Conservation (phyloP, 1,140 invertebrate species). For the Physella acuta region DNA sequence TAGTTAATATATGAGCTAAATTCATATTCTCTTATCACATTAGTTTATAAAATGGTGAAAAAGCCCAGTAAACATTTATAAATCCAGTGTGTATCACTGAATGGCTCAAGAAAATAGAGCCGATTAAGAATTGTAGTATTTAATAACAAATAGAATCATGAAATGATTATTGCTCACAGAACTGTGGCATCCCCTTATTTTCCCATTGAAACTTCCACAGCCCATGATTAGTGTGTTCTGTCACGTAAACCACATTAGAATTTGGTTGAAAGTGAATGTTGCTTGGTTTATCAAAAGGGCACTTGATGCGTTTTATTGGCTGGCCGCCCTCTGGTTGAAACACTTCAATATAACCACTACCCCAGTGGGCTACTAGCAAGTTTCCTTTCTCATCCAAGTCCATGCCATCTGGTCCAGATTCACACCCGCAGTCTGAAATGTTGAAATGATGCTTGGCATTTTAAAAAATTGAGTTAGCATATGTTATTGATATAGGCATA, state of each 20-base stretch:
- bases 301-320: constrained; percentile 45
- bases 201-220: constrained; percentile 55
- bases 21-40: too few relatives aligned
- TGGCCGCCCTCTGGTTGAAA: constrained; percentile 45
- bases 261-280: constrained; percentile 50
- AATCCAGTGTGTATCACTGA: not conserved
- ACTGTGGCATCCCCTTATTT: constrained; percentile 44
- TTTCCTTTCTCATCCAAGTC: constrained; percentile 54
- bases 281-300: constrained; percentile 48
- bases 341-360: constrained; percentile 47
- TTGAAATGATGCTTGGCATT: not conserved
- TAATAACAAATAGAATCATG: too few relatives aligned
- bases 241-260: constrained; percentile 47
- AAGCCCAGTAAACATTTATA: too few relatives aligned
- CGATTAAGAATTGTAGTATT: too few relatives aligned
- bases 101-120: not conserved
- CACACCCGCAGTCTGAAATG: constrained; percentile 38
- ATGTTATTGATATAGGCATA: too few relatives aligned
- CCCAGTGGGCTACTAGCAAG: constrained; percentile 52
- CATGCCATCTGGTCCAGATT: constrained; percentile 54
- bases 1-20: too few relatives aligned
- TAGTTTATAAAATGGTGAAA: too few relatives aligned
- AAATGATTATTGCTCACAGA: constrained; percentile 53
- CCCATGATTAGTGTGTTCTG: constrained; percentile 50
- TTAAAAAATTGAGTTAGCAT: not conserved